These are phyloP conservation scores for Clarias macrocephalus DNA, from an alignment of 2,113 vertebrate species.

Conservation along the genomic window DNA sequence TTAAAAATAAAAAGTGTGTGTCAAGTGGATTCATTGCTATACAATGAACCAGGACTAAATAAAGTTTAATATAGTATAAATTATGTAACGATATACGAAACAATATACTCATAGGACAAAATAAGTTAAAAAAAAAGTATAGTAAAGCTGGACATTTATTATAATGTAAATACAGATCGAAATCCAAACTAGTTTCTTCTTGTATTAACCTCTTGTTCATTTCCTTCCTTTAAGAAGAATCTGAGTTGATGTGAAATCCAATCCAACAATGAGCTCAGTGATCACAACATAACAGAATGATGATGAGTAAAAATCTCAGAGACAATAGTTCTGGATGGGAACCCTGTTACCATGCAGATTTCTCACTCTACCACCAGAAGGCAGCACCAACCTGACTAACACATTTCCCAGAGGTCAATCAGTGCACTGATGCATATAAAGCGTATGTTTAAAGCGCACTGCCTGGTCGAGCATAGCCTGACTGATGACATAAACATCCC, in stretches of 20 bases:
- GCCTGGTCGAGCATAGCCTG: neutral
- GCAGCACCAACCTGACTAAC: constrained; percentile 54
- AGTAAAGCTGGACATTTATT: neutral
- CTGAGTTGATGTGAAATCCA: neutral
- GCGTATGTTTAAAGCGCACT: constrained; percentile 15
- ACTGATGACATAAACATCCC: neutral
- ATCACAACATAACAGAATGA: constrained; percentile 5
- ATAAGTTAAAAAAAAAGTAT: neutral
- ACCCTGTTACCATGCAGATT: neutral
- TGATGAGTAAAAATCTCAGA: neutral
- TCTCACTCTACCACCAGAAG: constrained; percentile 56
- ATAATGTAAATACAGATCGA: neutral
- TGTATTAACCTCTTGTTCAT: neutral
- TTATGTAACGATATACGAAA: neutral
- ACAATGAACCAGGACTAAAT: neutral
- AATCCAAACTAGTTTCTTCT: neutral
- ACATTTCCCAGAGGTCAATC: neutral
- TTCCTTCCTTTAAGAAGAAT: neutral
- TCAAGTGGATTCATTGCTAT: neutral
- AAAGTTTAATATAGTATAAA: neutral
- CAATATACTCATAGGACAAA: neutral
- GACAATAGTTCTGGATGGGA: neutral
- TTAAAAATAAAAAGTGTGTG: neutral
- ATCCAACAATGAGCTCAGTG: neutral
- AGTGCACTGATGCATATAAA: constrained; percentile 22